These are phyloP conservation scores for Epinotia demarniana DNA, from an alignment of 2,888 invertebrate species.

Conservation along the genomic window DNA sequence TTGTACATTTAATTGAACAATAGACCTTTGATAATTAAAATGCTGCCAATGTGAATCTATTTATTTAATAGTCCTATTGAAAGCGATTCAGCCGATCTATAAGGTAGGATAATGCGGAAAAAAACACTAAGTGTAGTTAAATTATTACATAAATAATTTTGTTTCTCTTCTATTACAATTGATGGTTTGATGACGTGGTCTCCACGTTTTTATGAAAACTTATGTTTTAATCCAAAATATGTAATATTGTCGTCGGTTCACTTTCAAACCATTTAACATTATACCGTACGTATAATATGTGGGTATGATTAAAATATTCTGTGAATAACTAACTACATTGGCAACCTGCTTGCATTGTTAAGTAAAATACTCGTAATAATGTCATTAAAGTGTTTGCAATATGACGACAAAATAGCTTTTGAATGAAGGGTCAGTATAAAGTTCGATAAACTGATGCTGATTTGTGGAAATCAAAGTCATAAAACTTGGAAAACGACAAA, in stretches of 20 bases:
- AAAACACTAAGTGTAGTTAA: background rate
- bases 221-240: background rate
- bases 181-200: too few relatives aligned
- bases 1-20: constrained; percentile 69
- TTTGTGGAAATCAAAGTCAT: background rate
- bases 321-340: too few relatives aligned
- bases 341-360: background rate
- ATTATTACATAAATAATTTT: too few relatives aligned
- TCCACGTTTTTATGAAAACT: background rate
- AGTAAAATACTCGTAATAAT: background rate
- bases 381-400: too few relatives aligned
- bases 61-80: constrained; percentile 64
- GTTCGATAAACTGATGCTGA: too few relatives aligned
- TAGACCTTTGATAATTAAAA: constrained; percentile 62
- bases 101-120: constrained; percentile 52
- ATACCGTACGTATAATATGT: background rate
- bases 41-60: constrained; percentile 59
- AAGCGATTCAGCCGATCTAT: constrained; percentile 52
- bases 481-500: background rate
- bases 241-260: background rate
- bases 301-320: too few relatives aligned
- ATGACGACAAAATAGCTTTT: background rate
- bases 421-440: background rate
- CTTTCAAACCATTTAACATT: background rate
- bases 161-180: too few relatives aligned